Percentiles rank a stretch among this genome's conserved stretches.
These are phyloP conservation scores for Chloropsis hardwickii DNA, from an alignment of 2,113 vertebrate species.

Conservation along the genomic window DNA sequence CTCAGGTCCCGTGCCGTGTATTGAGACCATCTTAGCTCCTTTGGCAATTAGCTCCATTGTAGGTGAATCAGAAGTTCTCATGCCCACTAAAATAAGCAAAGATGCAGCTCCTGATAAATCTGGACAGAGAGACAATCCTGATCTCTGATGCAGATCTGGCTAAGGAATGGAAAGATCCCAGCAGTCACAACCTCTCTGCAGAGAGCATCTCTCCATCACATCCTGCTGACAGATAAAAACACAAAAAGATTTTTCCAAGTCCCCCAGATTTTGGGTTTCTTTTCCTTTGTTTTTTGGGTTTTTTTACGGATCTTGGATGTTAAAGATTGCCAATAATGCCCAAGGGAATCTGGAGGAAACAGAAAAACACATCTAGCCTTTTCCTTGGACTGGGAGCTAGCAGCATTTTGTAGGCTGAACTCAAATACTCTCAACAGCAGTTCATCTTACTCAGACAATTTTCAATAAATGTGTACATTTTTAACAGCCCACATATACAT, in stretches of 20 bases:
- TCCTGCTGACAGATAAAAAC: not conserved
- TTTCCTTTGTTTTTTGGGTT: not conserved
- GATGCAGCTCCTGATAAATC: not conserved
- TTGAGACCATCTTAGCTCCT: not conserved
- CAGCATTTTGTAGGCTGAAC: not conserved
- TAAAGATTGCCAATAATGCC: not conserved
- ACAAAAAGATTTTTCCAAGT: not conserved
- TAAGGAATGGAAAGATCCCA: not conserved
- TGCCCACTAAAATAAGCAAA: not conserved
- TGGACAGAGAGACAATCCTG: not conserved
- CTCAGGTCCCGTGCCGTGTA: accelerated
- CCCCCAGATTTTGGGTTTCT: not conserved
- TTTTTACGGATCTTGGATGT: not conserved
- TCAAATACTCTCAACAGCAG: not conserved
- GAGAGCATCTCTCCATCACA: not conserved
- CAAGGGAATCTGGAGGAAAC: not conserved
- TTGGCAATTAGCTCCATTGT: not conserved
- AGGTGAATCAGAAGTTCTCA: not conserved
- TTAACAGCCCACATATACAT: not conserved
- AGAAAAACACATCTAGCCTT: not conserved
- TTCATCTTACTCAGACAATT: constrained; percentile 10
- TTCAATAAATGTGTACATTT: constrained; percentile 3
- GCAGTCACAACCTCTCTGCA: not conserved
- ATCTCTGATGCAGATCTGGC: not conserved
- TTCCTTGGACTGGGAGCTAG: not conserved